Percentiles rank a stretch among this genome's conserved stretches.
Evolutionary conservation across 2,797 vertebrate species (phyloP).

Genomic region (Falco concolor): DNA sequence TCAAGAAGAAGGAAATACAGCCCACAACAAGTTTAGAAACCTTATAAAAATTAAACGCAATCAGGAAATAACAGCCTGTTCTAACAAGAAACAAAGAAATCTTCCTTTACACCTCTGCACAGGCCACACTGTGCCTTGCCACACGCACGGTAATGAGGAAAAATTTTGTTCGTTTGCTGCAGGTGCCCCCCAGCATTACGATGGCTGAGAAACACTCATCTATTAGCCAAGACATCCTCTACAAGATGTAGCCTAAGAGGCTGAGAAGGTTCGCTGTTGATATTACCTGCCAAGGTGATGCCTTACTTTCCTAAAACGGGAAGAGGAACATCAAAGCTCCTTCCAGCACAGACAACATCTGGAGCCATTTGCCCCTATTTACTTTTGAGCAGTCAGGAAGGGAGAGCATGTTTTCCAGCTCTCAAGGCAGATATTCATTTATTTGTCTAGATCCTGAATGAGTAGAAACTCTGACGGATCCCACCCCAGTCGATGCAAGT

Average conservation of each 20-base stretch:
- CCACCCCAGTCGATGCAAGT: accelerated
- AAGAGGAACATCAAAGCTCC: neutral
- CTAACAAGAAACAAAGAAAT: neutral
- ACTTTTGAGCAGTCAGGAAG: neutral
- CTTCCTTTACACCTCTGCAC: neutral
- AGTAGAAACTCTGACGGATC: neutral
- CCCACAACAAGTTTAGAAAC: neutral
- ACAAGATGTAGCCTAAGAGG: neutral
- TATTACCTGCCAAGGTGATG: neutral
- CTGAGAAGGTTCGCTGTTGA: neutral
- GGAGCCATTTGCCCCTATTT: neutral
- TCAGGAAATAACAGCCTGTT: neutral
- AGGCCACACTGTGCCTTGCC: neutral
- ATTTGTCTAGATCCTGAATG: neutral
- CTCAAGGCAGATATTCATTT: neutral
- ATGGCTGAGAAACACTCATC: neutral
- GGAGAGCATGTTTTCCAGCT: neutral
- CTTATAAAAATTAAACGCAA: neutral
- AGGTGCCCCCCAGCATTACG: neutral
- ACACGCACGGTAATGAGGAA: neutral
- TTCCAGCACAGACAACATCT: neutral
- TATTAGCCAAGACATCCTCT: neutral
- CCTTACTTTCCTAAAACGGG: neutral
- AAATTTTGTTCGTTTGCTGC: neutral
- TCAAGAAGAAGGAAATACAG: neutral